Conservation (phyloP, 2,888 invertebrate genomes). For the Luperina testacea region DNA sequence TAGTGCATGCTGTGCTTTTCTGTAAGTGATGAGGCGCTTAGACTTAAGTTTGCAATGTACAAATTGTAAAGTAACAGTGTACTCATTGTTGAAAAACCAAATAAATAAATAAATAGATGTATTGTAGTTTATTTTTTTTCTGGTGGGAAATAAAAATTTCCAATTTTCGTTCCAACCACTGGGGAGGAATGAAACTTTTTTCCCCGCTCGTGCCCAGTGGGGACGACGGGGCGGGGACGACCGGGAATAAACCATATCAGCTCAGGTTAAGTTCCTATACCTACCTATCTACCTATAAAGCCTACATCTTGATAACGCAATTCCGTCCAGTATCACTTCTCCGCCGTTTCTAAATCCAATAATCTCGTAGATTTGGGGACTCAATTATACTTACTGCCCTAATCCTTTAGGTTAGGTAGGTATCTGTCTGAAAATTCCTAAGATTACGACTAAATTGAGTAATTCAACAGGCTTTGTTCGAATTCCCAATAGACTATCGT, state of each 20-base stretch:
- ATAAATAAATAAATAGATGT: no score
- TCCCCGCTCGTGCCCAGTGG: no score
- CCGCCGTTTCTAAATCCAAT: slow-evolving; percentile 35
- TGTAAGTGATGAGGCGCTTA: no score
- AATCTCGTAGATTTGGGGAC: slow-evolving; percentile 37
- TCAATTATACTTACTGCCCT: slow-evolving; percentile 21
- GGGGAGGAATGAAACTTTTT: no score
- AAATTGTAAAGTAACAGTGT: no score
- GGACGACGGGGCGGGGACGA: no score
- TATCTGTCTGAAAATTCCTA: slow-evolving; percentile 1
- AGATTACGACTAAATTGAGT: slow-evolving; percentile 9
- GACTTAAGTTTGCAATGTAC: no score
- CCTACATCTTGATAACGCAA: slow-evolving; percentile 6
- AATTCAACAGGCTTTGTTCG: slow-evolving; percentile 3
- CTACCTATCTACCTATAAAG: background rate
- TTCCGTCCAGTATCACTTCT: slow-evolving; percentile 19
- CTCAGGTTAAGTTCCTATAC: background rate
- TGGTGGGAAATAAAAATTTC: no score
- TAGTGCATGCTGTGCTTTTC: no score
- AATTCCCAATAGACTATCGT: slow-evolving; percentile 2
- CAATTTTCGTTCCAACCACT: no score
- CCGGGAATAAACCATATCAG: no score
- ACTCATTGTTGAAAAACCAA: no score
- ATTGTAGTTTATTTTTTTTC: background rate
- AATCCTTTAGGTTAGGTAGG: background rate